Evolutionary conservation across 2,113 vertebrate genomes (phyloP).

Genomic region (Hippoglossus stenolepis): DNA sequence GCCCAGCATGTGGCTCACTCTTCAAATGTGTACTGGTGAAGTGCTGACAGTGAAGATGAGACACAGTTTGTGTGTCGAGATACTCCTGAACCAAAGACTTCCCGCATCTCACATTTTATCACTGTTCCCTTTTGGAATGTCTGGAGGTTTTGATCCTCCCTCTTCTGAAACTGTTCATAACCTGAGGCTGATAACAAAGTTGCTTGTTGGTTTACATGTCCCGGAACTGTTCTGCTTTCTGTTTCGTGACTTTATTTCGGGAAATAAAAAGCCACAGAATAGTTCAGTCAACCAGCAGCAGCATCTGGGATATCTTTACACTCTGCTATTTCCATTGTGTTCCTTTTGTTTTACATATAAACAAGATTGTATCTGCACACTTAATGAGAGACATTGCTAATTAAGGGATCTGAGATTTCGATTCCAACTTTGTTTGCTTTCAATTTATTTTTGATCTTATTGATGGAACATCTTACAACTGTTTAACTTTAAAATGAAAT

Average conservation of each 20-base stretch:
- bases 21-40: neutral
- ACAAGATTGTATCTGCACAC: neutral
- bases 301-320: neutral
- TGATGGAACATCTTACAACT: neutral
- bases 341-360: neutral
- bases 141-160: conserved; percentile 68
- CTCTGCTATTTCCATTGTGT: neutral
- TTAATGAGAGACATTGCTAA: neutral
- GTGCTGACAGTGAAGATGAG: conserved; percentile 13
- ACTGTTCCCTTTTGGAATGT: conserved; percentile 76
- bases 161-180: conserved; percentile 60
- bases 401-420: neutral
- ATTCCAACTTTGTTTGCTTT: neutral
- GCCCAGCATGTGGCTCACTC: no score
- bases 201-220: conserved; percentile 34
- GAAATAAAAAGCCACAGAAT: conserved; percentile 5
- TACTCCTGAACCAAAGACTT: neutral
- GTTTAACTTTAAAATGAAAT: neutral
- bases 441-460: neutral
- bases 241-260: neutral
- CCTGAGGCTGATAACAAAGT: conserved; percentile 63
- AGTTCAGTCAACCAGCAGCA: neutral
- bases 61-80: neutral
- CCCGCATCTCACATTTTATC: conserved; percentile 35
- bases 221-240: conserved; percentile 41